These are phyloP conservation scores for Dermatophagoides farinae DNA, from an alignment of 1,140 invertebrate species.

Conservation along the genomic window DNA sequence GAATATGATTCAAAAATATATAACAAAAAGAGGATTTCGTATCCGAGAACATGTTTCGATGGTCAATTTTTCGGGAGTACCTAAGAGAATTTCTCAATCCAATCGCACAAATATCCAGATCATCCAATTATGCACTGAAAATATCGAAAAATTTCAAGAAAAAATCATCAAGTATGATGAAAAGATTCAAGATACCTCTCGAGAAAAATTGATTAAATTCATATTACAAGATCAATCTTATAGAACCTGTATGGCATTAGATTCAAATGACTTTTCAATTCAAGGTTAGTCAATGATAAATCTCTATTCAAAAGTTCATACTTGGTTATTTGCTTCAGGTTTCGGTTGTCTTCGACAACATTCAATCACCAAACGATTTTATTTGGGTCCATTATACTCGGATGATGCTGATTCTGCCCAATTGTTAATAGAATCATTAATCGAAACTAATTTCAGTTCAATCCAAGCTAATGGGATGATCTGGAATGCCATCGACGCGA, in stretches of 20 bases:
- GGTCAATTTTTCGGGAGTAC: background rate
- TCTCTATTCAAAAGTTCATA: background rate
- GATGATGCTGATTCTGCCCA: background rate
- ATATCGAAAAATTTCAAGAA: background rate
- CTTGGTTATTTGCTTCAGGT: background rate
- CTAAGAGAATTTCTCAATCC: background rate
- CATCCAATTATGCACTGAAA: background rate
- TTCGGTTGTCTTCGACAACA: background rate
- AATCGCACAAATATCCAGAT: background rate
- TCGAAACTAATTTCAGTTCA: background rate
- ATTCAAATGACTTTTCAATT: too few relatives aligned
- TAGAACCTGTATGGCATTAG: background rate
- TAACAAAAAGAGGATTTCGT: background rate
- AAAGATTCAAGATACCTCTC: background rate
- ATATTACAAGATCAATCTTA: background rate
- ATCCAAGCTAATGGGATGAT: background rate
- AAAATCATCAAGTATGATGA: background rate
- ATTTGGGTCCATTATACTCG: constrained; percentile 18
- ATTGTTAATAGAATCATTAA: background rate
- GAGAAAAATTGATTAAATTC: background rate
- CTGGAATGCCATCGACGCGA: background rate
- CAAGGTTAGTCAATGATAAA: too few relatives aligned
- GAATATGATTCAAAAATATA: constrained; percentile 4
- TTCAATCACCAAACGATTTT: background rate
- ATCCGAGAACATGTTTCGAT: background rate